phyloP scores from a whole-genome alignment of 2,113 vertebrate species.

The Brachyhypopomus gauderio region DNA sequence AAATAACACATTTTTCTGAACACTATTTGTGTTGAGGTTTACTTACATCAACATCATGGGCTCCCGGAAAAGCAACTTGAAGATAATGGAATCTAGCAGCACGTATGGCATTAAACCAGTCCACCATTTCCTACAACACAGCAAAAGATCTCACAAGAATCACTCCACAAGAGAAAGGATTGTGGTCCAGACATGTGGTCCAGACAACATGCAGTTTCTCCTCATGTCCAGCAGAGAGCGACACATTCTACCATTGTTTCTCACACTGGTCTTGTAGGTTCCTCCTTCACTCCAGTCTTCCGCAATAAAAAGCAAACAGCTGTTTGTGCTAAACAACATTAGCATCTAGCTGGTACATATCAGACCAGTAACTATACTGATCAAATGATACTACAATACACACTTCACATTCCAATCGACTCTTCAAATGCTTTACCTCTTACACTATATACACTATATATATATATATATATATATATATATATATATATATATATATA shows the following conservation, averaged over 20 bases:
- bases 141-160: neutral
- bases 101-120: constrained; percentile 96
- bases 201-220: neutral
- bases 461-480: too few relatives aligned
- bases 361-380: too few relatives aligned
- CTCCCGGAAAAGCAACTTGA: constrained; percentile 94
- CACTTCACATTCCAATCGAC: too few relatives aligned
- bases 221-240: constrained; percentile 19
- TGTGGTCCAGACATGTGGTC: too few relatives aligned
- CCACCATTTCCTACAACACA: constrained; percentile 85
- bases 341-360: too few relatives aligned
- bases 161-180: neutral
- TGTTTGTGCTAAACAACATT: neutral
- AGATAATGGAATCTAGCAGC: constrained; percentile 94
- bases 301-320: neutral
- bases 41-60: constrained; percentile 86
- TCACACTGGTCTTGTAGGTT: neutral
- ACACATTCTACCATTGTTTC: neutral
- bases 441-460: too few relatives aligned
- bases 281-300: neutral
- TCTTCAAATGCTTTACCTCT: too few relatives aligned
- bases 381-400: too few relatives aligned
- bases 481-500: too few relatives aligned
- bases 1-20: neutral
- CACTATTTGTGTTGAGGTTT: constrained; percentile 27